These are phyloP conservation scores for Trimorus sp. DNA, from an alignment of 2,888 invertebrate species.

Conservation along the genomic window DNA sequence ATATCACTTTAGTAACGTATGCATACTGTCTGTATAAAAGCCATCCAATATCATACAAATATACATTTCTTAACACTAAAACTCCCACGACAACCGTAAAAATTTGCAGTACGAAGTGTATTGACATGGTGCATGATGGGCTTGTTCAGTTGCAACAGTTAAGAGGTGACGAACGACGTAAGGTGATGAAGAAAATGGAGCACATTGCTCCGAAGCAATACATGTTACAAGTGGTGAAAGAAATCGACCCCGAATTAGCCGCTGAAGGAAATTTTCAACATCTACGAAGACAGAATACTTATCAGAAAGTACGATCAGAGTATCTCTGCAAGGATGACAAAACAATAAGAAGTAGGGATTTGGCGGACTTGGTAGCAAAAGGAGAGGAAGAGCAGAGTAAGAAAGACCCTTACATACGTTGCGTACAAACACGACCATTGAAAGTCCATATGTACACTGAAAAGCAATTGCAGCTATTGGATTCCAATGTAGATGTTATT, in stretches of 20 bases:
- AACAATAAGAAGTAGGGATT: conserved; percentile 16
- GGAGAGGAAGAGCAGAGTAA: background rate
- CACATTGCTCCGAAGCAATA: background rate
- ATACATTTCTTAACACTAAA: no score
- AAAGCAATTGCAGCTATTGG: conserved; percentile 12
- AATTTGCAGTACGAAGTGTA: no score
- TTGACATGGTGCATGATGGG: no score
- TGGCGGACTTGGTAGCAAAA: conserved; percentile 23
- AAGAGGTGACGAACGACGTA: background rate
- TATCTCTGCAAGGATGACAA: conserved; percentile 13
- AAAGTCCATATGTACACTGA: conserved; percentile 11
- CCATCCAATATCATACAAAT: no score
- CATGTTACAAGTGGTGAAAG: background rate
- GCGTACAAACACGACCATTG: conserved; percentile 5
- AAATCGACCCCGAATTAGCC: conserved; percentile 1
- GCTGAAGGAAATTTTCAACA: conserved; percentile 4
- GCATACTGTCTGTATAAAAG: no score
- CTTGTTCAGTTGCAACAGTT: background rate
- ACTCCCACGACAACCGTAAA: no score
- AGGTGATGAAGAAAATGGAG: background rate
- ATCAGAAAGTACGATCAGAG: conserved; percentile 16
- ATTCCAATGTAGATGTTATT: conserved; percentile 2
- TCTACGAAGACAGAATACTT: background rate
- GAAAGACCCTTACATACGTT: conserved; percentile 7
- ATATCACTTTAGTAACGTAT: no score